These are phyloP conservation scores for Subacronicta megacephala DNA, from an alignment of 2,888 invertebrate species.

Conservation along the genomic window DNA sequence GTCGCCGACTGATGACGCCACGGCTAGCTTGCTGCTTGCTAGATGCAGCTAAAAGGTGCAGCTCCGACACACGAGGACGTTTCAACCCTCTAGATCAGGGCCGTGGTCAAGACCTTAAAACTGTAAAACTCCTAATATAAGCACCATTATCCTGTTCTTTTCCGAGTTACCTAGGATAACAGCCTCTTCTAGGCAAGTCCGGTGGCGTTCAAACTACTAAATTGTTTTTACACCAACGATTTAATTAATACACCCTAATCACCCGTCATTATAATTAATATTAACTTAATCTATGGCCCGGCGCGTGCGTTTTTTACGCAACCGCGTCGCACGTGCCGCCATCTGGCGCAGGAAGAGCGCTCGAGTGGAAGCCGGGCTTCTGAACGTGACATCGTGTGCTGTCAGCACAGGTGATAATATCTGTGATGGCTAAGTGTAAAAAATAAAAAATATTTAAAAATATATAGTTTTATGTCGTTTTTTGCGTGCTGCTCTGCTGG, in stretches of 20 bases:
- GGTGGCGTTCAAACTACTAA: background rate
- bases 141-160: no score
- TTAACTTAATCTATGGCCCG: conserved; percentile 68
- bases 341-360: conserved; percentile 86
- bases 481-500: background rate
- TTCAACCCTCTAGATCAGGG: no score
- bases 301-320: conserved; percentile 53
- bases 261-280: conserved; percentile 52
- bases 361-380: conserved; percentile 86
- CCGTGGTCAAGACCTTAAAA: no score
- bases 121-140: no score
- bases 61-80: no score
- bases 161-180: no score
- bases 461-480: conserved; percentile 9
- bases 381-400: conserved; percentile 48
- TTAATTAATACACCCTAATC: conserved; percentile 13
- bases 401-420: conserved; percentile 69
- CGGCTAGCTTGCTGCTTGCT: no score
- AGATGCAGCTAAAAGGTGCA: no score
- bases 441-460: background rate
- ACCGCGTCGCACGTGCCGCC: conserved; percentile 84
- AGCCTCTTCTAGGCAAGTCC: no score
- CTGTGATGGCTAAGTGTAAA: conserved; percentile 30
- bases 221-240: background rate
- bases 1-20: background rate